phyloP scores from a whole-genome alignment of 2,113 vertebrate species.

The Anguilla rostrata region DNA sequence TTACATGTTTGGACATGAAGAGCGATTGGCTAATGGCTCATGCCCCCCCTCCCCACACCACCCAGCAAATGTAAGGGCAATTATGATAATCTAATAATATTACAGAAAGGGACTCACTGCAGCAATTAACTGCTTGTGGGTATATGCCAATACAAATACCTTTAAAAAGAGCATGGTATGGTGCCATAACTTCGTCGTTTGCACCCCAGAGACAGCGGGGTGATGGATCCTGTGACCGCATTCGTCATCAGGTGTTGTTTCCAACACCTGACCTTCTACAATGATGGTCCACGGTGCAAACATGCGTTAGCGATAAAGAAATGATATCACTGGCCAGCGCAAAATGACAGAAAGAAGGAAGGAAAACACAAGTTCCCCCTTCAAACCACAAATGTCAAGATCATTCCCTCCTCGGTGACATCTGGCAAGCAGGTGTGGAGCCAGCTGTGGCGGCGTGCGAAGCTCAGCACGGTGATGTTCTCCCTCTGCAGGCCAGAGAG shows the following conservation, averaged over 20 bases:
- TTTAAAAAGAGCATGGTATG: neutral
- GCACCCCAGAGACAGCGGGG: constrained; percentile 26
- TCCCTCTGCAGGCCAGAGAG: constrained; percentile 56
- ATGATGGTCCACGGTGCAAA: constrained; percentile 39
- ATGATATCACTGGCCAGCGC: constrained; percentile 29
- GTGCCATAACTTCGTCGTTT: constrained; percentile 32
- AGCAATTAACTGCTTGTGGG: neutral
- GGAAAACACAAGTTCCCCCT: constrained; percentile 36
- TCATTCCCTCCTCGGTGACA: constrained; percentile 58
- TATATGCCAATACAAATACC: neutral
- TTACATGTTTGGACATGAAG: constrained; percentile 36
- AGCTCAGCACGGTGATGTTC: constrained; percentile 43
- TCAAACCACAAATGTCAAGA: constrained; percentile 54
- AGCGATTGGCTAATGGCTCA: neutral
- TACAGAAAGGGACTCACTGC: neutral
- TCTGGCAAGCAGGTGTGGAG: constrained; percentile 73
- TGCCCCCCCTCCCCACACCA: neutral
- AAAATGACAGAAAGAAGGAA: constrained; percentile 26
- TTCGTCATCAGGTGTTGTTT: constrained; percentile 53
- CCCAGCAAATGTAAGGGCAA: neutral
- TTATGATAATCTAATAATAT: neutral
- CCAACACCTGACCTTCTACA: constrained; percentile 40
- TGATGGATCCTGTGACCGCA: constrained; percentile 31
- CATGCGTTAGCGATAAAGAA: constrained; percentile 35
- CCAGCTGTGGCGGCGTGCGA: constrained; percentile 42